phyloP scores from a whole-genome alignment of 2,113 vertebrate genomes.

The Sapayoa aenigma region DNA sequence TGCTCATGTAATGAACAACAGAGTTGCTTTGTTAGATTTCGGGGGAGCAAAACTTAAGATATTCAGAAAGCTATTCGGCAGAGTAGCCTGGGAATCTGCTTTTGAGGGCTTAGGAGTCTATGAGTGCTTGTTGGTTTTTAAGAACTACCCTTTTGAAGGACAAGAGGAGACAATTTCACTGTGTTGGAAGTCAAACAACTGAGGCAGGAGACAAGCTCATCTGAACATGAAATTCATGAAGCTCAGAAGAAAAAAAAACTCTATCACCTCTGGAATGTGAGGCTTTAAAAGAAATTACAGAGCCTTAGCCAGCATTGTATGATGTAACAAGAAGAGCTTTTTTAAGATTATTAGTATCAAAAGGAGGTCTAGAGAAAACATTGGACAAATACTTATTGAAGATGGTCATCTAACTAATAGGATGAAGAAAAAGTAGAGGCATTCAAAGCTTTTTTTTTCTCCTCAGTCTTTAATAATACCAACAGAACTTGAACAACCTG shows the following conservation, averaged over 20 bases:
- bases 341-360: background rate
- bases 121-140: background rate
- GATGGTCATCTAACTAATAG: background rate
- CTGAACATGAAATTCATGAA: background rate
- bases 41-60: background rate
- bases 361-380: background rate
- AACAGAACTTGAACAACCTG: too few relatives aligned
- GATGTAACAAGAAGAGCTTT: background rate
- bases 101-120: background rate
- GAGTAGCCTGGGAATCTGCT: background rate
- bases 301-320: background rate
- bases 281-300: background rate
- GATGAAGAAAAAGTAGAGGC: background rate
- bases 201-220: background rate
- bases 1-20: background rate
- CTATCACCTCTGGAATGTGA: background rate
- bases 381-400: background rate
- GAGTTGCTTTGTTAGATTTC: background rate
- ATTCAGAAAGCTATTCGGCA: background rate
- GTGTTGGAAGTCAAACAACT: background rate
- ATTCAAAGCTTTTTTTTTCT: fast-evolving
- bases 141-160: background rate
- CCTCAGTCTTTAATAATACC: background rate
- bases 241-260: background rate
- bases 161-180: background rate